These are phyloP conservation scores for Macropodus opercularis DNA, from an alignment of 2,797 vertebrate species.

Conservation along the genomic window DNA sequence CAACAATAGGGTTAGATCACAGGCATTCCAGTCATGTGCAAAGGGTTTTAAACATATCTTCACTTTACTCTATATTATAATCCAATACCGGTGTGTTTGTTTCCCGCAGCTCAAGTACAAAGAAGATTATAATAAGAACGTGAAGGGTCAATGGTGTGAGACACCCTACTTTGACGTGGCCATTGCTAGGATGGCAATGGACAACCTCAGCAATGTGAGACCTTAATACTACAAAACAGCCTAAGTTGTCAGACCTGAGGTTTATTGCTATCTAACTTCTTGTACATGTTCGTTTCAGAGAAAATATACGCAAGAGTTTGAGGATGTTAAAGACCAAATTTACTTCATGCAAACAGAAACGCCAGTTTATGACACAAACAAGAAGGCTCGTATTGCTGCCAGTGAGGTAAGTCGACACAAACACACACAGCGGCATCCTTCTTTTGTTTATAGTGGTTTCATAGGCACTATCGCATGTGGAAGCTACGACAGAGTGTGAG, in stretches of 20 bases:
- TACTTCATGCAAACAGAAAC: conserved; percentile 98
- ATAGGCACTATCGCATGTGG: conserved; percentile 57
- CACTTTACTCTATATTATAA: neutral
- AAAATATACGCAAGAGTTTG: conserved; percentile 90
- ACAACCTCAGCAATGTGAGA: conserved; percentile 92
- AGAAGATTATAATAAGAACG: conserved; percentile 92
- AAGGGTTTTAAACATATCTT: conserved; percentile 1
- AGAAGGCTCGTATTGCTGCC: conserved; percentile 84
- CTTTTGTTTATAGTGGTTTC: conserved; percentile 53
- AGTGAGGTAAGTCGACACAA: conserved; percentile 84
- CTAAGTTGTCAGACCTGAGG: neutral
- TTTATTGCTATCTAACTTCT: neutral
- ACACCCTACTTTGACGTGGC: conserved; percentile 96
- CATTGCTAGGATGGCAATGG: conserved; percentile 89
- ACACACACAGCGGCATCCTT: conserved; percentile 19
- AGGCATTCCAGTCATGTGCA: conserved; percentile 24
- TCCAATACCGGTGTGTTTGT: neutral
- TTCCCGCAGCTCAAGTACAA: conserved; percentile 89
- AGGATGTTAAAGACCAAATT: conserved; percentile 94
- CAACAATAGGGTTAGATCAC: conserved; percentile 39
- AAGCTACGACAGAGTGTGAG: conserved; percentile 59
- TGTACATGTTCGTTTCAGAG: conserved; percentile 77
- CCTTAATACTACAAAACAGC: neutral
- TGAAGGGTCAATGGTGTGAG: conserved; percentile 96
- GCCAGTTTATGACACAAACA: conserved; percentile 90